Evolutionary conservation across 1,140 invertebrate species (phyloP).

Genomic region (Neuroterus valhalla): DNA sequence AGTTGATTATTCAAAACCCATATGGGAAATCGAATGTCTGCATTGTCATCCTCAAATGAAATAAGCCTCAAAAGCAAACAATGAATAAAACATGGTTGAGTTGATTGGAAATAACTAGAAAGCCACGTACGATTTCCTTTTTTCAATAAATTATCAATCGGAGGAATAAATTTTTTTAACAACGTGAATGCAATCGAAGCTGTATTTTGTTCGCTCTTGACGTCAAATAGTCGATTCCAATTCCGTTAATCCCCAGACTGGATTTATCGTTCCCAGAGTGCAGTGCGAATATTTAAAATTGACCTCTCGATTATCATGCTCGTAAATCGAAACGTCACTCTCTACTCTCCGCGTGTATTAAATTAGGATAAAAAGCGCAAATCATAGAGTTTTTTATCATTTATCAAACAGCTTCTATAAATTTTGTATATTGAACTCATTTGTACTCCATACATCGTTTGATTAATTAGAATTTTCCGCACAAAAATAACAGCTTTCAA

Average conservation of each 20-base stretch:
- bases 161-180: conserved; percentile 21
- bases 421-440: too few species aligned
- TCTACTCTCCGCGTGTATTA: neutral
- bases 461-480: too few species aligned
- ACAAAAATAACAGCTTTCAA: too few species aligned
- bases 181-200: neutral
- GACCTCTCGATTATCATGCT: neutral
- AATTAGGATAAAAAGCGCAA: neutral
- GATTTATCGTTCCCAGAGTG: conserved; percentile 18
- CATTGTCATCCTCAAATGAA: too few species aligned
- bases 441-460: too few species aligned
- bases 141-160: conserved; percentile 8
- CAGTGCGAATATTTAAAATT: conserved; percentile 5
- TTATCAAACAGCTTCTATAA: too few species aligned
- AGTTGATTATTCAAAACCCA: too few species aligned
- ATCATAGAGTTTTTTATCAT: neutral
- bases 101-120: too few species aligned
- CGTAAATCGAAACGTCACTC: conserved; percentile 2
- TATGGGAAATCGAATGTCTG: too few species aligned
- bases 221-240: conserved; percentile 30
- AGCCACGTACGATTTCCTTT: neutral
- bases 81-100: too few species aligned
- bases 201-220: conserved; percentile 21
- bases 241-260: conserved; percentile 23
- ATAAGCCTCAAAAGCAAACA: too few species aligned